Conservation (phyloP, 2,797 vertebrate species). For the Leptatherina wallacei region DNA sequence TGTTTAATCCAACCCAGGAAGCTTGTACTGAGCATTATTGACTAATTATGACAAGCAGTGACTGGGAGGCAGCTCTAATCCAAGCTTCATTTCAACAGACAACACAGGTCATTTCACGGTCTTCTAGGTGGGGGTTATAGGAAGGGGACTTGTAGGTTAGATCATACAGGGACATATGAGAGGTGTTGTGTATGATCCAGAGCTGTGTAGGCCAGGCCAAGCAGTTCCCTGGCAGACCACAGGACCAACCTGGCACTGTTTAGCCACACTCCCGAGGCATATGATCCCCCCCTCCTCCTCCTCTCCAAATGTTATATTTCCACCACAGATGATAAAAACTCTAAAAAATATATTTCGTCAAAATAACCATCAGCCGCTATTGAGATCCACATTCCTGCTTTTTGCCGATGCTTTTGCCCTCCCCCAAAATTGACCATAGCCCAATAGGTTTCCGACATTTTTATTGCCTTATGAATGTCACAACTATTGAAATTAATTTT, state of each 20-base stretch:
- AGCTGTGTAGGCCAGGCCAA: conserved; percentile 57
- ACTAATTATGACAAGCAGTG: background rate
- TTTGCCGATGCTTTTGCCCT: background rate
- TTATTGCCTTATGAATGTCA: conserved; percentile 6
- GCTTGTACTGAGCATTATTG: background rate
- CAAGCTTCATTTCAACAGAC: background rate
- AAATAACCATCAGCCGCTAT: background rate
- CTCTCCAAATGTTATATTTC: conserved; percentile 44
- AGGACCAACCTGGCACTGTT: conserved; percentile 66
- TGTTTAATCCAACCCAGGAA: background rate
- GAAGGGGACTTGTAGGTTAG: background rate
- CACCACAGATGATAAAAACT: conserved; percentile 29
- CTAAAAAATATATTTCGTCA: background rate
- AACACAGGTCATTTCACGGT: background rate
- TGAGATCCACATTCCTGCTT: background rate
- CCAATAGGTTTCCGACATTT: conserved; percentile 33
- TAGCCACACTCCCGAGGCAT: conserved; percentile 63
- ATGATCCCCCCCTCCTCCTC: conserved; percentile 37
- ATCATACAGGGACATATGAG: conserved; percentile 28
- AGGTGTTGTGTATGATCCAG: conserved; percentile 17
- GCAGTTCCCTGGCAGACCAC: conserved; percentile 70
- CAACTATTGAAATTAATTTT: conserved; percentile 37
- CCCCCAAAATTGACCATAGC: background rate
- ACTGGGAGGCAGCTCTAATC: background rate
- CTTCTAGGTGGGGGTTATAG: background rate